Percentiles rank a stretch among this genome's conserved stretches.
Conservation (phyloP, 2,888 invertebrate species). For the Heteromurus nitidus region DNA sequence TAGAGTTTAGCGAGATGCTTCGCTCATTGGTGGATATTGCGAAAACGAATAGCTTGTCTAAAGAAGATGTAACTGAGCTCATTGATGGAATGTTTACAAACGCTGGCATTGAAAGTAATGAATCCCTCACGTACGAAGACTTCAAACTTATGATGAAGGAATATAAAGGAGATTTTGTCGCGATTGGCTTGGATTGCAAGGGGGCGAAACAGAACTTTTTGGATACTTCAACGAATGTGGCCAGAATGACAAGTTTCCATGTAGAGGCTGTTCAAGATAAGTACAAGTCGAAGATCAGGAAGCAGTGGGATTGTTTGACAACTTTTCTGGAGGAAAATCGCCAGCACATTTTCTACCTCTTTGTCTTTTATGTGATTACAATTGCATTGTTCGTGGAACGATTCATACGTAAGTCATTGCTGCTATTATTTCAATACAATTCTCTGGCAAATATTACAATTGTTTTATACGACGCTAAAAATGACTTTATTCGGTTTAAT, state of each 20-base stretch:
- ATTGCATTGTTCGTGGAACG: slow-evolving; percentile 95
- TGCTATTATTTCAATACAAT: not conserved
- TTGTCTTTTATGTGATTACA: slow-evolving; percentile 95
- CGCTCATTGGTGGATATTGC: slow-evolving; percentile 94
- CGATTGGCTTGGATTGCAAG: slow-evolving; percentile 94
- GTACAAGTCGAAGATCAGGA: slow-evolving; percentile 82
- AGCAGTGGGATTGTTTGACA: slow-evolving; percentile 90
- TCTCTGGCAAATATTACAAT: too few species aligned
- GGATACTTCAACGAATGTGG: slow-evolving; percentile 95
- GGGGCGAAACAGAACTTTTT: slow-evolving; percentile 96
- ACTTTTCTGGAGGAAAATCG: slow-evolving; percentile 96
- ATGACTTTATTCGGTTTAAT: slow-evolving; percentile 11
- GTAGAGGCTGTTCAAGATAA: slow-evolving; percentile 87
- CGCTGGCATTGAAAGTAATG: slow-evolving; percentile 92
- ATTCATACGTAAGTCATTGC: slow-evolving; percentile 87
- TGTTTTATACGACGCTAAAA: not conserved
- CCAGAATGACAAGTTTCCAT: slow-evolving; percentile 95
- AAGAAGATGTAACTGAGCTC: slow-evolving; percentile 89
- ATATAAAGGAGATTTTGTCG: slow-evolving; percentile 95
- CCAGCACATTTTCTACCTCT: slow-evolving; percentile 95
- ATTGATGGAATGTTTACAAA: slow-evolving; percentile 97
- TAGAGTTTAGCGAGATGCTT: slow-evolving; percentile 94
- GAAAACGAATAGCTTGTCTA: slow-evolving; percentile 90
- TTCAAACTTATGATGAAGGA: slow-evolving; percentile 98
- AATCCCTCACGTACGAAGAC: slow-evolving; percentile 91